Evolutionary conservation across 2,888 invertebrate genomes (phyloP).

Genomic region (Hetaerina titia): DNA sequence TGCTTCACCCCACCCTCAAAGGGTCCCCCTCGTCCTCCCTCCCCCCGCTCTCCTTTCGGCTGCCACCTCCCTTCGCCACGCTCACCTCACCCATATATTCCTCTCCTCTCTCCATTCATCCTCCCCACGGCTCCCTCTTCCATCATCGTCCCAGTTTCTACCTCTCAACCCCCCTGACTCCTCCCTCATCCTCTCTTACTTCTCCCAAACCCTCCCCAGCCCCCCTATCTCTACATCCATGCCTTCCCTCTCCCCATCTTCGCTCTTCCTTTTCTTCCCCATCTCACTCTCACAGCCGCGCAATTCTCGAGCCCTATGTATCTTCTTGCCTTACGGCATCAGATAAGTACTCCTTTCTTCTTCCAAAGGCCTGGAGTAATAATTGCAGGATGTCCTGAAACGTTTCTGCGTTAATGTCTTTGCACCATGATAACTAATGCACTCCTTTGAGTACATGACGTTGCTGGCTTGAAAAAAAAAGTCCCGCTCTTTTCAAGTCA

Average conservation of each 20-base stretch:
- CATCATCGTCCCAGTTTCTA: background rate
- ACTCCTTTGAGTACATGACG: background rate
- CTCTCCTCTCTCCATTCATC: background rate
- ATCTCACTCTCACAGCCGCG: background rate
- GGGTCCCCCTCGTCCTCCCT: background rate
- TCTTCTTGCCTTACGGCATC: conserved; percentile 49
- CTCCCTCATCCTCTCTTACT: background rate
- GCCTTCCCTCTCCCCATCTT: background rate
- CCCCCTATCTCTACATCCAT: background rate
- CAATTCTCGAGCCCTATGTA: background rate
- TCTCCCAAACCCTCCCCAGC: background rate
- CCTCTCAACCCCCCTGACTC: background rate
- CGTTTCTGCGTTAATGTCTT: background rate
- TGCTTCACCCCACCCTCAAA: background rate
- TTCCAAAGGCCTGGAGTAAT: background rate
- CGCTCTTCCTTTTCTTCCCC: background rate
- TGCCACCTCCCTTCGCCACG: too few species aligned
- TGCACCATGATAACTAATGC: background rate
- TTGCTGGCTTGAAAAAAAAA: background rate
- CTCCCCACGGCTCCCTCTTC: background rate
- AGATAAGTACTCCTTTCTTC: conserved; percentile 30
- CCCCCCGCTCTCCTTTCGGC: background rate
- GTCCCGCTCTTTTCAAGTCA: background rate
- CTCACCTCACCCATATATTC: background rate
- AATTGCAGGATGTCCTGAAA: conserved; percentile 15